Evolutionary conservation across 2,888 invertebrate genomes (phyloP).

Genomic region (Hedya salicella): DNA sequence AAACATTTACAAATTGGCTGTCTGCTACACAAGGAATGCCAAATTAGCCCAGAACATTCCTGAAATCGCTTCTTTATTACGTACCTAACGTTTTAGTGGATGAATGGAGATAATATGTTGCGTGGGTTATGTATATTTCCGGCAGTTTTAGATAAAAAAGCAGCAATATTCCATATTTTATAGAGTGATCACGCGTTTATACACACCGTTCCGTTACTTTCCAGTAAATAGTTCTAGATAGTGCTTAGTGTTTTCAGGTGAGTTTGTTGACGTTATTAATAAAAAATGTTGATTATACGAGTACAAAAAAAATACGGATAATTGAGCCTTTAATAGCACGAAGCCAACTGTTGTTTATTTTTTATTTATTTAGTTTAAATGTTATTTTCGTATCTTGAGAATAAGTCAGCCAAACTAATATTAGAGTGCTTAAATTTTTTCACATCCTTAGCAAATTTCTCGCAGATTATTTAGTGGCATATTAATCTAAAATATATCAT

Average conservation of each 20-base stretch:
- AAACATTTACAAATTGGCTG: constrained; percentile 19
- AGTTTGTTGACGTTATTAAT: neutral
- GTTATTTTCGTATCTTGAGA: too few species aligned
- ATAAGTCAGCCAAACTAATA: too few species aligned
- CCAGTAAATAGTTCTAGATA: neutral
- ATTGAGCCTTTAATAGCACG: too few species aligned
- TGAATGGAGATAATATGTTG: neutral
- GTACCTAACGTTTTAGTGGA: constrained; percentile 9
- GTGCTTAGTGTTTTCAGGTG: constrained; percentile 1
- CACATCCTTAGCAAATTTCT: too few species aligned
- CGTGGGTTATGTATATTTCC: constrained; percentile 7
- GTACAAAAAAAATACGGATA: too few species aligned
- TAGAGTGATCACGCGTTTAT: neutral
- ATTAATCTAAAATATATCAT: too few species aligned
- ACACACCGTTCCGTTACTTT: neutral
- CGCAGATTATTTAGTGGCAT: too few species aligned
- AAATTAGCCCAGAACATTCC: constrained; percentile 14
- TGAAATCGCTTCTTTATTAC: constrained; percentile 9
- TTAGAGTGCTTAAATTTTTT: too few species aligned
- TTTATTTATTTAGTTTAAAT: too few species aligned
- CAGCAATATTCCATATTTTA: constrained; percentile 7
- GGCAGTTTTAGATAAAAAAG: constrained; percentile 15
- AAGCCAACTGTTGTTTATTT: too few species aligned
- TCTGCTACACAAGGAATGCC: constrained; percentile 16
- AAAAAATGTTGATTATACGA: too few species aligned